Base-by-base conservation (phyloP, 2,113 vertebrate species). In the Microcebus murinus region DNA sequence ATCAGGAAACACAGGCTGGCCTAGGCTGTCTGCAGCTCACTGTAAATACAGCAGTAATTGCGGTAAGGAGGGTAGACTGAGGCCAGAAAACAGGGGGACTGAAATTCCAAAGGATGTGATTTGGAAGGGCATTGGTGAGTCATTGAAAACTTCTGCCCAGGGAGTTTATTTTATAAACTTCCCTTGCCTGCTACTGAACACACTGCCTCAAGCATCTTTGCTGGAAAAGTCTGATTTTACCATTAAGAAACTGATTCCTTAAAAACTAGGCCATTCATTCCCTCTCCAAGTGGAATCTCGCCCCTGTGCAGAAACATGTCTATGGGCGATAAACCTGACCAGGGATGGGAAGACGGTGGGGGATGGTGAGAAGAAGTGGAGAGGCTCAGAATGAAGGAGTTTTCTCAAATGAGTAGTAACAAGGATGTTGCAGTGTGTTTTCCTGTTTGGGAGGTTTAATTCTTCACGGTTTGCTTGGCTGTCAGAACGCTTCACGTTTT, bases 381-480 rank as follows among this genome's bases (percentile, higher is more conserved):
- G 34, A 94, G 48, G 18, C 20, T 61, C 3, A 6, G 27, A 83
- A 9, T 0, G 3, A 59, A 52, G 25, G 17, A 29, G 57, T 42
- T 94, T 74, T 50, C 59, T 50, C 29, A 21, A n/a, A 39, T 31
- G 63, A 4, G 0, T 4, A 61, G 76, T 34, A 83, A 23, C 14
- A 3, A 94, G 83, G 14, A 45, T 6, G 83, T 23, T 89, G 42
- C 17, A 2, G 80, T 84, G 70, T 6, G 4, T 42, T 93, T 94
- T 87, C 79, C 79, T 80, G 21, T 36, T 90, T 83, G 80, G 85
- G 98, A 98, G 97, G 96, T 97, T 98, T 83, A 97, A 98, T 98
- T 97, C 98, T 98, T 98, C 98, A 98, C 70, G 97, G 96, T 98
- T 98, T 99, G 97, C 98, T 99, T 97, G 97, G 98, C 97, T 98